Conservation (phyloP, 2,113 vertebrate species). For the Phyllostomus discolor region DNA sequence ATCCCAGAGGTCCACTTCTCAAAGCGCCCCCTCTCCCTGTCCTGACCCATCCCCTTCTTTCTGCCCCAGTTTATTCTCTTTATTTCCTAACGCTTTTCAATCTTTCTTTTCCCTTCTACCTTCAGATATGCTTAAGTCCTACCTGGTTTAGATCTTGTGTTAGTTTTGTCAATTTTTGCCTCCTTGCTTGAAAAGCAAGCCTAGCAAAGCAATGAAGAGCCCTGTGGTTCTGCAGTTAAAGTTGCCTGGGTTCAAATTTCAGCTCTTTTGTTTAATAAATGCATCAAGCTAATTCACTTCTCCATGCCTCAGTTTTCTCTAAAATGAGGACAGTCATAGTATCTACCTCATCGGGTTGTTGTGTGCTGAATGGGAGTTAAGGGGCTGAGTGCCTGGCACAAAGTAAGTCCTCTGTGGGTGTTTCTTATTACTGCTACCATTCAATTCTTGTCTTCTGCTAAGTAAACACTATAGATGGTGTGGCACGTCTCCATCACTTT, state of each 20-base stretch:
- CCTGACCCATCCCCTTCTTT: not conserved
- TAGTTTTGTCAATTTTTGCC: not conserved
- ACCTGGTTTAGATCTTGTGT: not conserved
- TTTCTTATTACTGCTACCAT: not conserved
- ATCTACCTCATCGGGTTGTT: not conserved
- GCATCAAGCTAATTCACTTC: not conserved
- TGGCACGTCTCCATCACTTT: not conserved
- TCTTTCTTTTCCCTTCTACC: not conserved
- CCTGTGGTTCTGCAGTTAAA: not conserved
- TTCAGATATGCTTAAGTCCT: not conserved
- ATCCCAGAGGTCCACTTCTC: not conserved
- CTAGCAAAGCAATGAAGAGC: not conserved
- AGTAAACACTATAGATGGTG: not conserved
- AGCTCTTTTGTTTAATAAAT: not conserved
- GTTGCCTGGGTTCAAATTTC: not conserved
- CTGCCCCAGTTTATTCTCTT: not conserved
- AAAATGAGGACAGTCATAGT: not conserved
- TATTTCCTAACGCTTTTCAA: not conserved
- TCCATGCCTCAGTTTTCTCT: not conserved
- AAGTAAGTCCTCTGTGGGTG: rapidly evolving
- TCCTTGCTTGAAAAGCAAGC: not conserved
- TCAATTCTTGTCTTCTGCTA: not conserved
- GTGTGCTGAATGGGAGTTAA: not conserved
- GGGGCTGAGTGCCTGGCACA: not conserved
- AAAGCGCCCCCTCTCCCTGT: not conserved